Conservation (phyloP, 92 coral and sea anemone genomes). For the Epizoanthus ramosus region DNA sequence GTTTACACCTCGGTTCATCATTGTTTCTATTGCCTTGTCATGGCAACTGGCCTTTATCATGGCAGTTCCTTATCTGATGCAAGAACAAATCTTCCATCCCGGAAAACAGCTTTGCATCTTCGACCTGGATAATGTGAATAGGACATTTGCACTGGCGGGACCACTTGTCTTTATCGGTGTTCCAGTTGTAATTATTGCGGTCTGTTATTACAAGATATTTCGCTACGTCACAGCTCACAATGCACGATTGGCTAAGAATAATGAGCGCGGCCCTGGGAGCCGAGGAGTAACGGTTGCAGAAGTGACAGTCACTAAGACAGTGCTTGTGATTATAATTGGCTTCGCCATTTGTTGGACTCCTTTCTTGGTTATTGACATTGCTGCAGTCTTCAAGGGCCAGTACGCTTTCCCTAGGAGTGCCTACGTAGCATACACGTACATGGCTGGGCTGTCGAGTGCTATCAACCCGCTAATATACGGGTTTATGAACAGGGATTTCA, state of each 20-base stretch:
- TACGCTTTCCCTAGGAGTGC: constrained; percentile 34
- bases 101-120: constrained; percentile 59
- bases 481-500: constrained; percentile 47
- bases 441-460: constrained; percentile 43
- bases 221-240: constrained; percentile 37
- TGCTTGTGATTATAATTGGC: constrained; percentile 45
- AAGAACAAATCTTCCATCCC: constrained; percentile 47
- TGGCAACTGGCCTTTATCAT: constrained; percentile 50
- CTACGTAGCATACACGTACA: constrained; percentile 37
- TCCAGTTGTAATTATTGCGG: constrained; percentile 40
- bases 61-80: constrained; percentile 51
- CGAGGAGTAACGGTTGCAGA: constrained; percentile 37
- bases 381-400: constrained; percentile 29
- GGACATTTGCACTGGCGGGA: constrained; percentile 29
- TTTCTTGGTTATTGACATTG: constrained; percentile 30
- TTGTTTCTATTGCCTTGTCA: constrained; percentile 38
- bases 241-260: constrained; percentile 13
- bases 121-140: constrained; percentile 39
- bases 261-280: constrained; percentile 1
- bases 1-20: constrained; percentile 47
- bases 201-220: constrained; percentile 53
- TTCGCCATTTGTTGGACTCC: constrained; percentile 57
- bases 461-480: constrained; percentile 45
- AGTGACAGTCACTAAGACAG: constrained; percentile 49
- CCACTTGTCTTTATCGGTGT: constrained; percentile 36